Evolutionary conservation across 2,797 vertebrate species (phyloP).

Genomic region (Aulostomus chinensis): DNA sequence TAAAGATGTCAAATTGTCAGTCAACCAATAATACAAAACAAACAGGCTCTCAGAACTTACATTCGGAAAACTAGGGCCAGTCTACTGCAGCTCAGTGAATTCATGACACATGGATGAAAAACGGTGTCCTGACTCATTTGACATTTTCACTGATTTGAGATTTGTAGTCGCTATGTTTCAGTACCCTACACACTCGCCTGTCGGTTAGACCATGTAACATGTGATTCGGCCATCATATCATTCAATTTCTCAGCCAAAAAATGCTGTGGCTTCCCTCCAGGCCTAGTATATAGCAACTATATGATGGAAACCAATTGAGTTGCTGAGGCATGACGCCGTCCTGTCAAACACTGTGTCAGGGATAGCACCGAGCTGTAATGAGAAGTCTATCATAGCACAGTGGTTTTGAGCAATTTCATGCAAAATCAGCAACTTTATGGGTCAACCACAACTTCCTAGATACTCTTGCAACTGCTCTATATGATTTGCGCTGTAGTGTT

Average conservation of each 20-base stretch:
- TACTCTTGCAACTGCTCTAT: neutral
- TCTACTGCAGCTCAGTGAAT: too few relatives aligned
- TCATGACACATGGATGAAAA: too few relatives aligned
- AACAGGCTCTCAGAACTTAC: too few relatives aligned
- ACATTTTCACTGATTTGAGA: too few relatives aligned
- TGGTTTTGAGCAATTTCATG: constrained; percentile 8
- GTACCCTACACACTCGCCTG: neutral
- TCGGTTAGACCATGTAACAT: constrained; percentile 12
- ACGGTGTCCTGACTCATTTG: too few relatives aligned
- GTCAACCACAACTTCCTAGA: constrained; percentile 3
- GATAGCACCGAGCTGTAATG: constrained; percentile 1
- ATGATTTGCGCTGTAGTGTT: neutral
- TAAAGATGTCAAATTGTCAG: too few relatives aligned
- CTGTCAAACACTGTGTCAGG: constrained; percentile 20
- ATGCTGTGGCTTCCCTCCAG: constrained; percentile 2
- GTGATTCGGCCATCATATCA: neutral
- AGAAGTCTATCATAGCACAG: constrained; percentile 4
- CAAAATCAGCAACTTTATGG: neutral
- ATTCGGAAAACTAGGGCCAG: too few relatives aligned
- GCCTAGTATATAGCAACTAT: constrained; percentile 1
- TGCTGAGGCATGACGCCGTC: constrained; percentile 16
- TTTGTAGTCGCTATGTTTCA: too few relatives aligned
- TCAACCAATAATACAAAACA: too few relatives aligned
- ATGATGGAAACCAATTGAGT: constrained; percentile 19
- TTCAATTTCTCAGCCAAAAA: constrained; percentile 21